Evolutionary conservation across 1,140 invertebrate genomes (phyloP), one percentile per base, ranked within the genome.

Genomic region (Bombus balteatus): DNA sequence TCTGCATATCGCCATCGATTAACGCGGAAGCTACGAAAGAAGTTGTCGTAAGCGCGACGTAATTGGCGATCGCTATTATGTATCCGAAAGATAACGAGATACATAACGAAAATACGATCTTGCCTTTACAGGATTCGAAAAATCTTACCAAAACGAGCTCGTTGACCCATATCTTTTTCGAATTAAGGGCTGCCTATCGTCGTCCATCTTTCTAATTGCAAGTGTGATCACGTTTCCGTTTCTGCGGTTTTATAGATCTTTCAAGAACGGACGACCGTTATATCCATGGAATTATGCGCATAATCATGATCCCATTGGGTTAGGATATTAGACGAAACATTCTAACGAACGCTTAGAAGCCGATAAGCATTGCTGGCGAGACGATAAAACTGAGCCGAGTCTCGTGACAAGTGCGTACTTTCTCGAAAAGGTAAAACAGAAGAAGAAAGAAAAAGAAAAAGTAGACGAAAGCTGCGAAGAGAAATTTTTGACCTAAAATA

Each of bases 151-250:
- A 12, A 88, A 32, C 47, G 3, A 9, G 76, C 92, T 71, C 18
- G 84, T 53, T 12, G 85, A 53, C 39, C 47, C 88, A 65, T 86
- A 88, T 84, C 39, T 78, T 68, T 78, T 71, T 1, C 4, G 22
- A 59, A 94, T 89, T 34, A 94, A 78, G 18, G 89, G 91, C 3
- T 43, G 62, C 18, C 34, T 92, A 66, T 93, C 92, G 28, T 92
- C 84, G 39, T 84, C 80, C 73, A 87, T 93, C 47, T 57, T 83
- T 82, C 88, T 93, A 79, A 32, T 18, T 9, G 37, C 32, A 32
- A 68, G 34, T 32, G 37, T 0, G 8, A 37, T 37, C 34, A 39
- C 59, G 4, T 28, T 22, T 47, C 6, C 43, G 39, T 53, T 15
- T 10, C 10, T 43, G 53, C 47, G 18, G 5, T 53, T 53, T 53